phyloP scores from a whole-genome alignment of 2,888 invertebrate species.

The Marasmarcha lunaedactyla region DNA sequence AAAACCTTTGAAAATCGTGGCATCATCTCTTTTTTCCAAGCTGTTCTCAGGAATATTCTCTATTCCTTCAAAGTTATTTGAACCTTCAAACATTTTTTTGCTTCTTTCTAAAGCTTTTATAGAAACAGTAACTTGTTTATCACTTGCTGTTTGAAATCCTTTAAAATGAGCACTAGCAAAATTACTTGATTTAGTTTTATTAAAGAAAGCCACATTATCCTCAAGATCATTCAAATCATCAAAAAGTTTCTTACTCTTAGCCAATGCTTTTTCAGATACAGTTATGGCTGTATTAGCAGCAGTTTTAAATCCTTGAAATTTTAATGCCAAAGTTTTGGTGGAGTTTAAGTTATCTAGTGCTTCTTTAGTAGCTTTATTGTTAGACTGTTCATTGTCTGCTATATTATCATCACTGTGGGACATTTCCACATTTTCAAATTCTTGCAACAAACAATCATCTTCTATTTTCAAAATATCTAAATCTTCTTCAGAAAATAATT shows the following conservation, averaged over 20 bases:
- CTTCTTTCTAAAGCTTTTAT: conserved; percentile 26
- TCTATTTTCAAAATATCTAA: conserved; percentile 10
- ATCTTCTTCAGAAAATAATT: not conserved
- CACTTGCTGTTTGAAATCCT: conserved; percentile 26
- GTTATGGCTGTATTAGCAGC: conserved; percentile 24
- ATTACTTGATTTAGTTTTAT: conserved; percentile 1
- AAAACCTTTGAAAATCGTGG: conserved; percentile 13
- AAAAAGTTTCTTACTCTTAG: conserved; percentile 19
- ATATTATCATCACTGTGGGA: not conserved
- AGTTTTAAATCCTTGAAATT: conserved; percentile 24
- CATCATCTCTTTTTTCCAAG: too few species aligned
- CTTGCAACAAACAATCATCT: conserved; percentile 13
- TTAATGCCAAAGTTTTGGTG: conserved; percentile 15
- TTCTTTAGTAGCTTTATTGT: not conserved
- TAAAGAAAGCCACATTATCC: not conserved
- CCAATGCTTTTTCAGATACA: conserved; percentile 27
- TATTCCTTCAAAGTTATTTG: not conserved
- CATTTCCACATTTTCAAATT: conserved; percentile 2
- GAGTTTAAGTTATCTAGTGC: too few species aligned
- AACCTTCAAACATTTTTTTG: conserved; percentile 21
- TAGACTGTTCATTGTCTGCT: not conserved
- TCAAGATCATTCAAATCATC: conserved; percentile 1
- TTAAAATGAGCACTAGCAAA: conserved; percentile 1
- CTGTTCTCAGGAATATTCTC: too few species aligned
- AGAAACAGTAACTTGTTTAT: conserved; percentile 19